phyloP scores from a whole-genome alignment of 2,888 invertebrate genomes.

The Cataglyphis albicans region DNA sequence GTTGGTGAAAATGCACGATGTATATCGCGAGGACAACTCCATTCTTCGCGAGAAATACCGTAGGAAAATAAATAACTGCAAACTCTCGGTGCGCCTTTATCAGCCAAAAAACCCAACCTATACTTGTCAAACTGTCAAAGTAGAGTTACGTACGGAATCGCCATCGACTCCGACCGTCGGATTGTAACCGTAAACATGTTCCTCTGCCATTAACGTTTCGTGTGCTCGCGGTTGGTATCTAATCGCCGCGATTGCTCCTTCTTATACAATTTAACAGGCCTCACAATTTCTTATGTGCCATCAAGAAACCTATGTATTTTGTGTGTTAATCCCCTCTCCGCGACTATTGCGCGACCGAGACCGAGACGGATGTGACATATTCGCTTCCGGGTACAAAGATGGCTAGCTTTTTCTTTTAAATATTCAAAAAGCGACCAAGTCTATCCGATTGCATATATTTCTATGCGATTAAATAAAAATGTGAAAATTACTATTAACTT shows the following conservation, averaged over 20 bases:
- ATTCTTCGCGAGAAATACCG: not conserved
- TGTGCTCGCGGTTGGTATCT: conserved; percentile 71
- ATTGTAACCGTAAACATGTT: conserved; percentile 85
- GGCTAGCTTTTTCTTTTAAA: conserved; percentile 80
- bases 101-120: conserved; percentile 78
- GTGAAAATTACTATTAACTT: not conserved
- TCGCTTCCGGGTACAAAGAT: conserved; percentile 79
- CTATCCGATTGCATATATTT: not conserved
- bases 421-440: conserved; percentile 63
- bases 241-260: conserved; percentile 71
- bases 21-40: not conserved
- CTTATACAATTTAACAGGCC: conserved; percentile 74
- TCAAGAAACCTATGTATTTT: conserved; percentile 82
- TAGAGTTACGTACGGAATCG: conserved; percentile 82
- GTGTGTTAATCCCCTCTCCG: conserved; percentile 83
- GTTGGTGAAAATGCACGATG: not conserved
- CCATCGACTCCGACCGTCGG: conserved; percentile 84
- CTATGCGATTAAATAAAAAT: not conserved
- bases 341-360: conserved; percentile 78
- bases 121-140: conserved; percentile 83
- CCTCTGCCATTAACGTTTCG: conserved; percentile 85
- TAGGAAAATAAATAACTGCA: conserved; percentile 28
- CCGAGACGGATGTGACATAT: conserved; percentile 84
- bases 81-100: conserved; percentile 68
- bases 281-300: conserved; percentile 82